These are phyloP conservation scores for Pelusios castaneus DNA, from an alignment of 2,113 vertebrate genomes.

Conservation along the genomic window DNA sequence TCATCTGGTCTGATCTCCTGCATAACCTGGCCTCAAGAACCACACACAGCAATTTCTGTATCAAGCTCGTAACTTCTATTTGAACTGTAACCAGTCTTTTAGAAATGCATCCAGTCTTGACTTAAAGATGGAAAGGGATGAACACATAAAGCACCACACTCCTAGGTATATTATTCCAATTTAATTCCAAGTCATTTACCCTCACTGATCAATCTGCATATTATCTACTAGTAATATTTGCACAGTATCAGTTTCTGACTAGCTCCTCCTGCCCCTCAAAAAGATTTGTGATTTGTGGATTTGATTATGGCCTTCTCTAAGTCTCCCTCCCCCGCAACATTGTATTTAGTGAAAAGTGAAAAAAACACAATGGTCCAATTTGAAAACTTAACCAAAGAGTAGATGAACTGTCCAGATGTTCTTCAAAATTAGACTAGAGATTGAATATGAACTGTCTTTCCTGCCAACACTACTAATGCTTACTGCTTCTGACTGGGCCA, in stretches of 20 bases:
- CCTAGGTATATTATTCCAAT: not conserved
- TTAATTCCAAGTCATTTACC: not conserved
- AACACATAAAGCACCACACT: not conserved
- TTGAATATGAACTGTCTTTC: not conserved
- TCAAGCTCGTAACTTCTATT: not conserved
- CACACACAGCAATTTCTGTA: not conserved
- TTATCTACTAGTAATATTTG: not conserved
- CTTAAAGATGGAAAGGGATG: not conserved
- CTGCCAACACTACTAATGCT: not conserved
- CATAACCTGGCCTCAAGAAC: not conserved
- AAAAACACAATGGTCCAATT: not conserved
- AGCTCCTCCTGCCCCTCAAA: fast-evolving
- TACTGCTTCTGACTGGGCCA: not conserved
- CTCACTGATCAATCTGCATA: not conserved
- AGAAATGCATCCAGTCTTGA: not conserved
- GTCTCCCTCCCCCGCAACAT: not conserved
- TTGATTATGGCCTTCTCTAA: not conserved
- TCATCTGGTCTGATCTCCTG: not conserved
- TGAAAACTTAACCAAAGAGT: not conserved
- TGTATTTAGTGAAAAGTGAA: not conserved
- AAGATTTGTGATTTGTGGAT: not conserved
- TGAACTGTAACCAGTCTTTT: not conserved
- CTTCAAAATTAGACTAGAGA: not conserved
- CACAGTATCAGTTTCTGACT: not conserved
- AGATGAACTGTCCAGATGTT: not conserved